These are phyloP conservation scores for Nycticorax nycticorax DNA, from an alignment of 2,113 vertebrate genomes.

Conservation along the genomic window DNA sequence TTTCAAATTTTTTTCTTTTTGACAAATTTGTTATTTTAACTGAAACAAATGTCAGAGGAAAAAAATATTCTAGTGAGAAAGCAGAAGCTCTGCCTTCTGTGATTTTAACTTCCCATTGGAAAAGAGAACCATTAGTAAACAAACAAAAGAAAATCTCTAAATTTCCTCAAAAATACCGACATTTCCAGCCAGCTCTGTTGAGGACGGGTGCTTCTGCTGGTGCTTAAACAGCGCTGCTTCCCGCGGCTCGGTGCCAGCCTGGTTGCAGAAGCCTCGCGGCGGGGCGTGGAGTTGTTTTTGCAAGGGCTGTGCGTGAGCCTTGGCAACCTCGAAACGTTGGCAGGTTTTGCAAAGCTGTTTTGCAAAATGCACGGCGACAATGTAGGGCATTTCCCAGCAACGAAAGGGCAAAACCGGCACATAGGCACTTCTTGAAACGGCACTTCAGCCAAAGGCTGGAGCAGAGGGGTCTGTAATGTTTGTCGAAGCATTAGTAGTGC, in stretches of 20 bases:
- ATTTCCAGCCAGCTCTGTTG: not conserved
- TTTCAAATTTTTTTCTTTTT: not conserved
- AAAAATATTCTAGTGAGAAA: not conserved
- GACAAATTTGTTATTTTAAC: not conserved
- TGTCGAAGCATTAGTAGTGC: rapidly evolving
- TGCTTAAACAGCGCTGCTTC: not conserved
- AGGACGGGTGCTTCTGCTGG: not conserved
- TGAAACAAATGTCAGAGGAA: not conserved
- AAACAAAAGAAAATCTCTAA: too few relatives aligned
- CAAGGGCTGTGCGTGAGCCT: not conserved
- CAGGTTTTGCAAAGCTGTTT: not conserved
- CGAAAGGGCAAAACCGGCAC: not conserved
- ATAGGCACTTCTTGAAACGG: rapidly evolving
- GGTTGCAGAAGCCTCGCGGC: not conserved
- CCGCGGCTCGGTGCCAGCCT: not conserved
- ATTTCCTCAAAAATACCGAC: not conserved
- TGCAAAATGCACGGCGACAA: not conserved
- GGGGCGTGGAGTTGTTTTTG: not conserved
- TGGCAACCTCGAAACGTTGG: not conserved
- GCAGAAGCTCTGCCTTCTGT: not conserved
- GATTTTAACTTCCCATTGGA: not conserved
- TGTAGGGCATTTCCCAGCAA: not conserved
- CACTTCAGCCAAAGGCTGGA: not conserved
- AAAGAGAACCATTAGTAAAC: not conserved
- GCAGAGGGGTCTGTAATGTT: not conserved